Evolutionary conservation across 37 sponge, comb jelly and placozoan genomes (phyloP).

Genomic region (Oscarella lobularis): DNA sequence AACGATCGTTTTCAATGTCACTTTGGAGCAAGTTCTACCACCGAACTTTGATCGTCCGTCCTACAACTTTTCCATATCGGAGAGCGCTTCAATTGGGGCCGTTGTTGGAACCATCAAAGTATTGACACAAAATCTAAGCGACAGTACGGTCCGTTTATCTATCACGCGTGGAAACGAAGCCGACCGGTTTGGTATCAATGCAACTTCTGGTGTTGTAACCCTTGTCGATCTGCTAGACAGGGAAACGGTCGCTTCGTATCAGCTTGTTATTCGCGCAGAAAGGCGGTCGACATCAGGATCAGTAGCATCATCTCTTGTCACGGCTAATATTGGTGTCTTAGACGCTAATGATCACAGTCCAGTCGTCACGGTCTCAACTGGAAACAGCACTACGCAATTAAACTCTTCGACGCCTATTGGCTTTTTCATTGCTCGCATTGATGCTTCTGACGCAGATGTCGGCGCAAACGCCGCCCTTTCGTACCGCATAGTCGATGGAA

Average conservation of each 20-base stretch:
- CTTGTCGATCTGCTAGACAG: slow-evolving; percentile 15
- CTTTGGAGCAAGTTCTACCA: slow-evolving; percentile 19
- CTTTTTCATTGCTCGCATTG: slow-evolving; percentile 23
- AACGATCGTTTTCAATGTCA: neutral
- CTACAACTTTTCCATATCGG: slow-evolving; percentile 17
- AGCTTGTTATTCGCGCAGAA: neutral
- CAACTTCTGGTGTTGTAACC: slow-evolving; percentile 19
- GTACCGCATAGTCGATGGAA: slow-evolving; percentile 4
- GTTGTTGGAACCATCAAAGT: slow-evolving; percentile 4
- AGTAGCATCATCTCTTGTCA: slow-evolving; percentile 10
- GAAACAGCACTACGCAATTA: slow-evolving; percentile 6
- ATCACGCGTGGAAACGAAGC: too few relatives aligned
- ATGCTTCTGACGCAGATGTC: slow-evolving; percentile 50
- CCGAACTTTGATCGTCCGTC: slow-evolving; percentile 29
- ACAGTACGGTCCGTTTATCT: too few relatives aligned
- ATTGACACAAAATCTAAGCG: too few relatives aligned
- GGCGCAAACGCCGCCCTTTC: slow-evolving; percentile 3
- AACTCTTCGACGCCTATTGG: slow-evolving; percentile 17
- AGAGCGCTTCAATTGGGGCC: slow-evolving; percentile 13
- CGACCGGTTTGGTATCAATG: neutral
- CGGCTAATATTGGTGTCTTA: slow-evolving; percentile 23
- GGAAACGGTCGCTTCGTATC: slow-evolving; percentile 5
- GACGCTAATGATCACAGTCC: slow-evolving; percentile 79
- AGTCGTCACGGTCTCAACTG: neutral
- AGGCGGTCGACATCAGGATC: too few relatives aligned